phyloP scores from a whole-genome alignment of 2,113 vertebrate genomes.

The Indri indri region DNA sequence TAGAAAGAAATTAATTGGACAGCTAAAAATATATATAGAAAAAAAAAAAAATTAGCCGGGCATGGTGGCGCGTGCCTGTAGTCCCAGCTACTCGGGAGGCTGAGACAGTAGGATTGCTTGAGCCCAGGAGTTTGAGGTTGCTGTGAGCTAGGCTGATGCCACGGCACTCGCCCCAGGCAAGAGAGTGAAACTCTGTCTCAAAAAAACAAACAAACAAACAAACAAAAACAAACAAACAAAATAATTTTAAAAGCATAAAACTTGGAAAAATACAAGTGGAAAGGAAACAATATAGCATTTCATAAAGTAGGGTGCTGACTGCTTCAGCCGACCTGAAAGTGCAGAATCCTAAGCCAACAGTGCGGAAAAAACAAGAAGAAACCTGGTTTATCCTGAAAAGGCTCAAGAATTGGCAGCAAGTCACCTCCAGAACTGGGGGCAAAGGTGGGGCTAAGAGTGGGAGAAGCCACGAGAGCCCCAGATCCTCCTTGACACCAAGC shows the following conservation, averaged over 20 bases:
- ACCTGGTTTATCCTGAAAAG: background rate
- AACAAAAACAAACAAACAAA: too few relatives aligned
- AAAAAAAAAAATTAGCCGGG: too few relatives aligned
- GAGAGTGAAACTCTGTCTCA: too few relatives aligned
- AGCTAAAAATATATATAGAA: too few relatives aligned
- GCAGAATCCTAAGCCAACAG: background rate
- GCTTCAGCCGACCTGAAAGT: background rate
- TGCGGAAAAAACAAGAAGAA: background rate
- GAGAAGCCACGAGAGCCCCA: background rate
- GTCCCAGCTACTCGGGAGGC: too few relatives aligned
- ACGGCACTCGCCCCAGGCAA: too few relatives aligned
- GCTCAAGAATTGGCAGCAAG: background rate
- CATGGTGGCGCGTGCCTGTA: too few relatives aligned
- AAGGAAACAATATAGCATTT: background rate
- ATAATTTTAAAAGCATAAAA: background rate
- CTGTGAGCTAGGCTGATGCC: too few relatives aligned
- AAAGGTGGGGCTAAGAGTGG: background rate
- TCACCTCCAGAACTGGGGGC: background rate
- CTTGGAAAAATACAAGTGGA: background rate
- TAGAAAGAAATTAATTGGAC: too few relatives aligned
- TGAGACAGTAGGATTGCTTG: too few relatives aligned
- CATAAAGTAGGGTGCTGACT: background rate
- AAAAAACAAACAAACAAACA: too few relatives aligned
- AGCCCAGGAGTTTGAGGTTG: too few relatives aligned
- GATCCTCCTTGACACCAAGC: background rate